Conservation (phyloP, 2,888 invertebrate species). For the Myathropa florea region DNA sequence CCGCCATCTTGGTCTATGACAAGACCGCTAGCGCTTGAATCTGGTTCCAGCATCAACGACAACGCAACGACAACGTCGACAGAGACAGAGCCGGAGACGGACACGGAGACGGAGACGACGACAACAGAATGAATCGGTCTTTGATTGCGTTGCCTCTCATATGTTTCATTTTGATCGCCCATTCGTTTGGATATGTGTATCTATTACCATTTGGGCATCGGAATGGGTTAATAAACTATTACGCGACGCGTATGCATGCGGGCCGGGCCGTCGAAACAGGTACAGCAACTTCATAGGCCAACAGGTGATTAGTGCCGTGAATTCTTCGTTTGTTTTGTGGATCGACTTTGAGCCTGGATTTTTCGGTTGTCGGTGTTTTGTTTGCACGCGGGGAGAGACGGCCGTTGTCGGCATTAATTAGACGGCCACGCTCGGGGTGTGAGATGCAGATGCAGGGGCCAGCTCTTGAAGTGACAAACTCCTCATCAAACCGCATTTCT, state of each 20-base stretch:
- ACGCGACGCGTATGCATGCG: conserved; percentile 36
- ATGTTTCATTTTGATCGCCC: conserved; percentile 59
- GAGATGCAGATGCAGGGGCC: conserved; percentile 12
- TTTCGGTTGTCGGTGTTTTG: conserved; percentile 6
- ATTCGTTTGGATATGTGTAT: conserved; percentile 45
- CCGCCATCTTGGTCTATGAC: conserved; percentile 27
- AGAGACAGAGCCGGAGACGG: not conserved
- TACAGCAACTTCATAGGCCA: conserved; percentile 43
- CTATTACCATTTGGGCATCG: conserved; percentile 50
- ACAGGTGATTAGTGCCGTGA: conserved; percentile 50
- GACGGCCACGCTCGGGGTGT: conserved; percentile 13
- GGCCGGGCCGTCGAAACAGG: conserved; percentile 22
- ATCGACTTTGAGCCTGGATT: not conserved
- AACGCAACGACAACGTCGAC: not conserved
- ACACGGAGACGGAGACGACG: conserved; percentile 15
- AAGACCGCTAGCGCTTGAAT: conserved; percentile 51
- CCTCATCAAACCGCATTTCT: conserved; percentile 36
- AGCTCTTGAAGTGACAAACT: conserved; percentile 33
- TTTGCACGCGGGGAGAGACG: conserved; percentile 2
- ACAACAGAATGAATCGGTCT: conserved; percentile 30
- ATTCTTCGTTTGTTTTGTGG: conserved; percentile 39
- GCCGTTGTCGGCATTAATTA: not conserved
- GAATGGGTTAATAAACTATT: conserved; percentile 63
- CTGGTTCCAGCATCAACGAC: conserved; percentile 27
- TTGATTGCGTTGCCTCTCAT: conserved; percentile 57